phyloP scores from a whole-genome alignment of 2,113 vertebrate genomes.

The Cyprinodon tularosa region DNA sequence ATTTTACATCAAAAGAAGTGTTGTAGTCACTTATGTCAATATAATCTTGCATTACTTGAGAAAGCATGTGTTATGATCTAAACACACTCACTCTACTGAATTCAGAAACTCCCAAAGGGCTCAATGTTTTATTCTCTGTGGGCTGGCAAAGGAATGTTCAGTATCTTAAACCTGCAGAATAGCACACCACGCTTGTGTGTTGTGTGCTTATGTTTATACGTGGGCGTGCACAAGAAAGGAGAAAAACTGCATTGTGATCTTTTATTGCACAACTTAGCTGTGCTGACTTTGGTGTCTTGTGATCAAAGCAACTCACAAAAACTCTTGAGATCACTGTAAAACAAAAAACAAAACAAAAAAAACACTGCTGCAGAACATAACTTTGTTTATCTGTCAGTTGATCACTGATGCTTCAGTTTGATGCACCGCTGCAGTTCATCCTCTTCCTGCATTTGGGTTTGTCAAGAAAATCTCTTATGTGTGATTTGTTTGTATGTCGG shows the following conservation, averaged over 20 bases:
- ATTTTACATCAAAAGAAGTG: constrained; percentile 11
- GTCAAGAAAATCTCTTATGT: constrained; percentile 62
- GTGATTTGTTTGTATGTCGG: constrained; percentile 46
- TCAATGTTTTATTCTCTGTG: constrained; percentile 42
- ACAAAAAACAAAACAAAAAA: neutral
- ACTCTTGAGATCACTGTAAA: constrained; percentile 15
- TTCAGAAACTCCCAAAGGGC: constrained; percentile 22
- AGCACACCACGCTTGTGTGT: constrained; percentile 17
- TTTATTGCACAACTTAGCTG: constrained; percentile 31
- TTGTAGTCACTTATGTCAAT: constrained; percentile 14
- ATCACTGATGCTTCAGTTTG: constrained; percentile 47
- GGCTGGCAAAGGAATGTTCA: constrained; percentile 41
- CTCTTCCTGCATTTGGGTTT: constrained; percentile 25
- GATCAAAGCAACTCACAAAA: constrained; percentile 51
- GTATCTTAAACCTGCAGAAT: constrained; percentile 42
- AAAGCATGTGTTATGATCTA: constrained; percentile 4
- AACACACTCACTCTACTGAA: constrained; percentile 12
- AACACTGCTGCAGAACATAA: constrained; percentile 15
- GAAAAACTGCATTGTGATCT: constrained; percentile 43
- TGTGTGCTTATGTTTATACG: constrained; percentile 38
- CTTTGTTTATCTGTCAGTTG: constrained; percentile 7
- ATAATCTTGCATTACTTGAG: constrained; percentile 23
- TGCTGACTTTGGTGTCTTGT: constrained; percentile 30
- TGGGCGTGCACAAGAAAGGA: constrained; percentile 33
- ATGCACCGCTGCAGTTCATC: constrained; percentile 23